These are phyloP conservation scores for Agrochola macilenta DNA, from an alignment of 2,888 invertebrate species.

Conservation along the genomic window DNA sequence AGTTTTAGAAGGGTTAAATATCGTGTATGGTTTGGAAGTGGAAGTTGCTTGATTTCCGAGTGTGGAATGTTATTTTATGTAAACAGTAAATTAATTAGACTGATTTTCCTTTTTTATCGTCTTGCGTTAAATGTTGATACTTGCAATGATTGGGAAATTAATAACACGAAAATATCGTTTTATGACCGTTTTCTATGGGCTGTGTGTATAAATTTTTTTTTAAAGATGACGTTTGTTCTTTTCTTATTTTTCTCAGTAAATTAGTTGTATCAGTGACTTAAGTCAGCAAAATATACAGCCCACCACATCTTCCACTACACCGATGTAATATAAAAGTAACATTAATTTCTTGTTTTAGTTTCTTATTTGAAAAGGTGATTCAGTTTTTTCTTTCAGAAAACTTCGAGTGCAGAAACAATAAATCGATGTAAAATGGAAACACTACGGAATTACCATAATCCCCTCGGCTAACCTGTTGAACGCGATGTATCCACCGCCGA, in stretches of 20 bases:
- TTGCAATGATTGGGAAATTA: not conserved
- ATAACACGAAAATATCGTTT: not conserved
- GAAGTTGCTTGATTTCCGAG: not conserved
- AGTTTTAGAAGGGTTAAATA: constrained; percentile 37
- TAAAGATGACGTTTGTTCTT: not conserved
- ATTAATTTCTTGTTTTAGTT: not conserved
- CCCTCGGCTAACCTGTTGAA: constrained; percentile 80
- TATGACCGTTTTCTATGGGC: too few relatives aligned
- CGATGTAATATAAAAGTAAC: not conserved
- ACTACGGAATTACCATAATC: constrained; percentile 57
- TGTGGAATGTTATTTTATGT: not conserved
- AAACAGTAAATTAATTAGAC: constrained; percentile 19
- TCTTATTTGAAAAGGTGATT: not conserved
- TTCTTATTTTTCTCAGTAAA: not conserved
- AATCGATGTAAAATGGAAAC: constrained; percentile 24
- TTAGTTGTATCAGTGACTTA: not conserved
- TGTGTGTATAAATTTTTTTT: not conserved
- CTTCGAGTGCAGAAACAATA: not conserved
- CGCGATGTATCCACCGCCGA: constrained; percentile 56
- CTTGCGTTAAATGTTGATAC: not conserved
- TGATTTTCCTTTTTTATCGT: not conserved
- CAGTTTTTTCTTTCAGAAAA: not conserved
- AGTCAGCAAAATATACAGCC: not conserved
- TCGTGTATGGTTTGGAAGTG: not conserved
- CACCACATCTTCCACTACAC: not conserved